These are phyloP conservation scores for Stenolophus ochropezus DNA, from an alignment of 2,888 invertebrate species.

Conservation along the genomic window DNA sequence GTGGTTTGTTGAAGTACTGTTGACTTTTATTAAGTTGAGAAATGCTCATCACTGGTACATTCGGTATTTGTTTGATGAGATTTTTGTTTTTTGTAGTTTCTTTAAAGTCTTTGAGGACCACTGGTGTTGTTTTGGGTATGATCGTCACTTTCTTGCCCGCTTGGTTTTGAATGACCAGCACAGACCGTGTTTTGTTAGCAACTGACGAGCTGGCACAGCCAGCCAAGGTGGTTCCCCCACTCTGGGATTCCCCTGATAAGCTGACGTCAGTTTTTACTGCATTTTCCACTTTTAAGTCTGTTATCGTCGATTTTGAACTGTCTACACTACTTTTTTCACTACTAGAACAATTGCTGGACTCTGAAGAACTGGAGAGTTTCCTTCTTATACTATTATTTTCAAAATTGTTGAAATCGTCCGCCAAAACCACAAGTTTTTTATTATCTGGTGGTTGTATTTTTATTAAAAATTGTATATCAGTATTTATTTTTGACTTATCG, in stretches of 20 bases:
- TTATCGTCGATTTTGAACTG: background rate
- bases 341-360: background rate
- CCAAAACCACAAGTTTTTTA: background rate
- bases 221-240: background rate
- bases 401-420: background rate
- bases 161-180: background rate
- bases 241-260: background rate
- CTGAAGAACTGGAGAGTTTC: background rate
- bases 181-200: background rate
- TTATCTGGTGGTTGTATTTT: background rate
- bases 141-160: conserved; percentile 23
- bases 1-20: background rate
- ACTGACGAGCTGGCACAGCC: background rate
- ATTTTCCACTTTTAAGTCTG: background rate
- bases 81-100: background rate
- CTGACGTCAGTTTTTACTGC: background rate
- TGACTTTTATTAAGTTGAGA: background rate
- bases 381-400: background rate
- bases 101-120: background rate
- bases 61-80: background rate
- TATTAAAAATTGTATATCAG: background rate
- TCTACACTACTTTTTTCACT: too few species aligned
- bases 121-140: conserved; percentile 23
- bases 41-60: background rate
- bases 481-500: too few species aligned